phyloP scores from a whole-genome alignment of 2,888 invertebrate species.

The Latrodectus hesperus region DNA sequence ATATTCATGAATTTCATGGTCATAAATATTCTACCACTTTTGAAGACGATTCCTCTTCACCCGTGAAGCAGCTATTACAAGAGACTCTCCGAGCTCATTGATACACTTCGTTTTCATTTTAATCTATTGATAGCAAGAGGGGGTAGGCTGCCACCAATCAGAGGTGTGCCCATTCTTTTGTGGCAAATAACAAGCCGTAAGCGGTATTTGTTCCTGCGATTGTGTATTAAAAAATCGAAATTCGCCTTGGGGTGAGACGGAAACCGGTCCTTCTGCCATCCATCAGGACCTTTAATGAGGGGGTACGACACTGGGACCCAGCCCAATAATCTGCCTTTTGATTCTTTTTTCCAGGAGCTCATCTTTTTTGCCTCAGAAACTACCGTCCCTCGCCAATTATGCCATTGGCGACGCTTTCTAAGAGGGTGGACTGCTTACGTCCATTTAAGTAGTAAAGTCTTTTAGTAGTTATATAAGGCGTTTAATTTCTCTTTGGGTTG shows the following conservation, averaged over 20 bases:
- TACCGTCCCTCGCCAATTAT: no score
- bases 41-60: no score
- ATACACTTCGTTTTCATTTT: background rate
- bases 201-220: slow-evolving; percentile 53
- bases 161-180: slow-evolving; percentile 53
- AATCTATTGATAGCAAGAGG: background rate
- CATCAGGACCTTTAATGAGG: slow-evolving; percentile 62
- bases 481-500: no score
- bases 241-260: background rate
- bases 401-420: no score
- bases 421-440: no score
- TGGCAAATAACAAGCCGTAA: slow-evolving; percentile 41
- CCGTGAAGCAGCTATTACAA: no score
- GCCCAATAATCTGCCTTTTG: slow-evolving; percentile 37
- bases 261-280: slow-evolving; percentile 60
- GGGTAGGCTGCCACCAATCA: slow-evolving; percentile 9
- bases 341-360: slow-evolving; percentile 41
- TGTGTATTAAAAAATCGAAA: slow-evolving; percentile 30
- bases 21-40: no score
- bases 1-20: no score
- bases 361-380: background rate
- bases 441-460: no score
- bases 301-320: slow-evolving; percentile 62
- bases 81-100: background rate
- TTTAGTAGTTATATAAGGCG: no score